Conservation (phyloP, 2,888 invertebrate species). For the Lithophane semibrunnea region DNA sequence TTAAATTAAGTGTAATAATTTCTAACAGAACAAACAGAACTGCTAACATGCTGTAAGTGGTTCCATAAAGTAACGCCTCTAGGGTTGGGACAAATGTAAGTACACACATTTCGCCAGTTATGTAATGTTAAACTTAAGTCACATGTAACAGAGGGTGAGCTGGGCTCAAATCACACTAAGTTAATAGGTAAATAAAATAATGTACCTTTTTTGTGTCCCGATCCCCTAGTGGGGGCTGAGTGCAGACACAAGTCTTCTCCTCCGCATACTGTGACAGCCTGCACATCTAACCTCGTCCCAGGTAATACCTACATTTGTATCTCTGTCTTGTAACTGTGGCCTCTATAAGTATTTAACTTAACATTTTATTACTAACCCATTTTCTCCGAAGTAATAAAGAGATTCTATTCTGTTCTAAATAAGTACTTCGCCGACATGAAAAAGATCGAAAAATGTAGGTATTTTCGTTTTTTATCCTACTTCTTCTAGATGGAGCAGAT, state of each 20-base stretch:
- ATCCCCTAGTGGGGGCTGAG: slow-evolving; percentile 61
- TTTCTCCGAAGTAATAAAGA: not conserved
- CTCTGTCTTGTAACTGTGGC: slow-evolving; percentile 4
- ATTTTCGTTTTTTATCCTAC: not conserved
- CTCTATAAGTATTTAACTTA: not conserved
- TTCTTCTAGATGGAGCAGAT: slow-evolving; percentile 22
- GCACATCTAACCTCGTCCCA: slow-evolving; percentile 50
- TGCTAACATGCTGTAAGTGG: not conserved
- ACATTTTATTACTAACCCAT: not conserved
- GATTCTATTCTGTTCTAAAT: too few species aligned
- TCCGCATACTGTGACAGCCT: slow-evolving; percentile 53
- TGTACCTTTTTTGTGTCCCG: slow-evolving; percentile 43
- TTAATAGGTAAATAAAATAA: slow-evolving; percentile 29
- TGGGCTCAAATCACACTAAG: not conserved
- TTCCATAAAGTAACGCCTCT: slow-evolving; percentile 4
- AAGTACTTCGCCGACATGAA: not conserved
- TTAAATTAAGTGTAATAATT: not conserved
- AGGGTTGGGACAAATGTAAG: slow-evolving; percentile 20
- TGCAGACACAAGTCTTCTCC: slow-evolving; percentile 55
- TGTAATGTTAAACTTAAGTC: slow-evolving; percentile 8
- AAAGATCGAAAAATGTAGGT: not conserved
- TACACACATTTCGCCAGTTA: slow-evolving; percentile 5
- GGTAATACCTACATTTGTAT: slow-evolving; percentile 40
- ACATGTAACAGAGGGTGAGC: slow-evolving; percentile 15
- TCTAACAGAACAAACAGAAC: not conserved